phyloP scores from a whole-genome alignment of 1,140 invertebrate genomes.

The Cotesia vestalis region DNA sequence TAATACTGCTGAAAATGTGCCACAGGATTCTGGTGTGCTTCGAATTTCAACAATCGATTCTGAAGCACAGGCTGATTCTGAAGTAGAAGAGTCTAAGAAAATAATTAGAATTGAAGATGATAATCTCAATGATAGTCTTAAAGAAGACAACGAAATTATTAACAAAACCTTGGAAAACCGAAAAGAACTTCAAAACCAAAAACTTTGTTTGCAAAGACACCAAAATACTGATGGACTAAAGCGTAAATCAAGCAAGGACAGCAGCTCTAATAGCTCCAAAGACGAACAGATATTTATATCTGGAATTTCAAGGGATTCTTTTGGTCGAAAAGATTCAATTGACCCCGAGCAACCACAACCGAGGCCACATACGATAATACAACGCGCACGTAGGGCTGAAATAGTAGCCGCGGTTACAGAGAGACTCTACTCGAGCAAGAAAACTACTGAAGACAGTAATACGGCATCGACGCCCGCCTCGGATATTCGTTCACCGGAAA shows the following conservation, averaged over 20 bases:
- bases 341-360: conserved; percentile 42
- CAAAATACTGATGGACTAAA: conserved; percentile 44
- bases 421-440: conserved; percentile 72
- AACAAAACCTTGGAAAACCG: conserved; percentile 11
- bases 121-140: neutral
- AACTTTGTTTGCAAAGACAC: neutral
- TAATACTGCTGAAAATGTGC: conserved; percentile 32
- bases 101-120: neutral
- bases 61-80: neutral
- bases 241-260: conserved; percentile 55
- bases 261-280: conserved; percentile 54
- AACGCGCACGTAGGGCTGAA: conserved; percentile 66
- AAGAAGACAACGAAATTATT: conserved; percentile 3
- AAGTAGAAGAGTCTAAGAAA: neutral
- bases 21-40: no score
- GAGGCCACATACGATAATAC: conserved; percentile 48
- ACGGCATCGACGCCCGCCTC: conserved; percentile 56
- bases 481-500: conserved; percentile 53
- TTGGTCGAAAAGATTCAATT: conserved; percentile 45
- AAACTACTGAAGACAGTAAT: conserved; percentile 67
- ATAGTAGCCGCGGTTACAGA: conserved; percentile 76
- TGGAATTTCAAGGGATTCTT: conserved; percentile 37
- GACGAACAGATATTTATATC: conserved; percentile 50
- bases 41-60: conserved; percentile 42
- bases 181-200: neutral